Percentiles rank a stretch among this genome's conserved stretches.
These are phyloP conservation scores for pig (Sus scrofa) DNA, from an alignment of 2,113 vertebrate species.

Conservation along the genomic window T2T-Sscrofa CM000820.6:16794501-16795000, in stretches of 20 bases:
- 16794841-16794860: background rate
- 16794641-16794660: slow-evolving; percentile 3
- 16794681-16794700: background rate
- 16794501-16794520: slow-evolving; percentile 57
- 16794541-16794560: slow-evolving; percentile 67
- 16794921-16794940: slow-evolving; percentile 64
- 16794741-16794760: background rate
- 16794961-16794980: slow-evolving; percentile 59
- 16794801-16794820: slow-evolving; percentile 35
- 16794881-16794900: slow-evolving; percentile 31
- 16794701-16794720: background rate
- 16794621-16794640: slow-evolving; percentile 31
- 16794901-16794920: slow-evolving; percentile 8
- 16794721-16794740: background rate
- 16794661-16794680: slow-evolving; percentile 1
- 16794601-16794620: background rate
- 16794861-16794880: slow-evolving; percentile 50
- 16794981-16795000: slow-evolving; percentile 63
- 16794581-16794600: background rate
- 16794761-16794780: background rate
- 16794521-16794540: slow-evolving; percentile 47
- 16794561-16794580: slow-evolving; percentile 41
- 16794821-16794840: slow-evolving; percentile 4
- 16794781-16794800: background rate
- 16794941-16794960: slow-evolving; percentile 68